Evolutionary conservation across 2,113 vertebrate genomes (phyloP).

Genomic region (Erythrocercus mccallii): DNA sequence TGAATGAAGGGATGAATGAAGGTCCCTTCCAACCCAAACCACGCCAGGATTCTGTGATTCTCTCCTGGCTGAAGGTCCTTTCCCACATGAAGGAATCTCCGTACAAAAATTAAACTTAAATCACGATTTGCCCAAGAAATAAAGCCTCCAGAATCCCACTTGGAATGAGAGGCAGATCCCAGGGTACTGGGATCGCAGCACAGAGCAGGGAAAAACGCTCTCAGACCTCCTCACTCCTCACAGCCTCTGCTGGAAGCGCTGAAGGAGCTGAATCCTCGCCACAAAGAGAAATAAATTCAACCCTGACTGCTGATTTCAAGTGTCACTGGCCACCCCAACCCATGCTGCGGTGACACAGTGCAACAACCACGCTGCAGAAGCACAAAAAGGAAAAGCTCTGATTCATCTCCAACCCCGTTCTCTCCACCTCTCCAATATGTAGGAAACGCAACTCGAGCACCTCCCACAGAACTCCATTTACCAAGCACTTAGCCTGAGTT

Average conservation of each 20-base stretch:
- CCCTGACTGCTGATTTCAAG: not conserved
- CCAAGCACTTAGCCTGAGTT: not conserved
- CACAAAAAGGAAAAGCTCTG: not conserved
- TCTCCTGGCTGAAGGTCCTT: not conserved
- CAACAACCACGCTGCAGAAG: not conserved
- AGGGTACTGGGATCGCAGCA: accelerated
- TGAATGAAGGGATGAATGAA: not conserved
- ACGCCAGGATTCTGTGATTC: not conserved
- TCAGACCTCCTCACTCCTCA: not conserved
- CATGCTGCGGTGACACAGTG: not conserved
- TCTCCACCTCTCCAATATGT: not conserved
- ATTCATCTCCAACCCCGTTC: not conserved
- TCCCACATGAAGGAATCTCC: not conserved
- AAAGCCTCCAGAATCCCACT: not conserved
- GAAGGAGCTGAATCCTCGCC: not conserved
- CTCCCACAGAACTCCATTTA: not conserved
- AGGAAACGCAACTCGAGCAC: not conserved
- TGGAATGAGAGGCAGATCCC: not conserved
- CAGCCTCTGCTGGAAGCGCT: accelerated
- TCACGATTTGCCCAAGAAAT: not conserved
- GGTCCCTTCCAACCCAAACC: not conserved
- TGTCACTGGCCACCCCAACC: not conserved
- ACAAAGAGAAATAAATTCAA: not conserved
- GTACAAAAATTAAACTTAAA: not conserved
- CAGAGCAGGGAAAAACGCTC: not conserved